Evolutionary conservation across 2,113 vertebrate genomes (phyloP), one percentile per base, ranked within the genome.

Genomic region (Rhinoderma darwinii): DNA sequence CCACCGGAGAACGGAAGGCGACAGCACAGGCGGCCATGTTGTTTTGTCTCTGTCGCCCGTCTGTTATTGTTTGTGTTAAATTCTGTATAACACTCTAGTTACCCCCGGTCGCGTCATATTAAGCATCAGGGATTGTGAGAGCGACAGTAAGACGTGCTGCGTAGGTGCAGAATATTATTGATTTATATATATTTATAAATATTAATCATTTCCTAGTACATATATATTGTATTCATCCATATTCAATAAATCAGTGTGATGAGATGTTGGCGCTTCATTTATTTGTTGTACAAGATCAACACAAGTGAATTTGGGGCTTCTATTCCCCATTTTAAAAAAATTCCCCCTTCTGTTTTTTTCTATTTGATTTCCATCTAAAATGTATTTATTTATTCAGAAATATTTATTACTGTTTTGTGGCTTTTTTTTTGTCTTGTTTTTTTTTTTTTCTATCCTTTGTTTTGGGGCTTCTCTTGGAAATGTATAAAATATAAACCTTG

Each of bases 131-230:
- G 68, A 41, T 41, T 9, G 66, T 37, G 66, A 37, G 66, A 37
- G 17, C 14, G 9, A 39, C 32, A 35, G 6, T 35, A 2, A 2
- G 0, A 51, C 25, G 81, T 83, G 59, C 61, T 2, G 5, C 22
- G 2, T 30, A 74, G 66, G 35, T 25, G 20, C 44, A 51, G 75
- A 54, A n/a, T 43, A 43, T 43, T 61, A 43, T 27, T 5, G 47
- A 59, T 43, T 59, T 75, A 37, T 84, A 75, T 70, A 74, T 39
- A 56, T 59, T 39, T 70, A 59, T 56, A 39, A 61, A 37, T 41
- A 56, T 17, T 47, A 63, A 54, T 35, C 30, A 54, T 50, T 47
- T 63, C 11, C 12, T 12, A 41, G n/a, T 44, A 66, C 15, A 37
- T 50, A 54, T 73, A 77, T 11, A 81, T 61, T 27, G 54, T 41